Evolutionary conservation across 2,113 vertebrate genomes (phyloP), one percentile per base, ranked within the genome.

Genomic region (Chrysemys picta): DNA sequence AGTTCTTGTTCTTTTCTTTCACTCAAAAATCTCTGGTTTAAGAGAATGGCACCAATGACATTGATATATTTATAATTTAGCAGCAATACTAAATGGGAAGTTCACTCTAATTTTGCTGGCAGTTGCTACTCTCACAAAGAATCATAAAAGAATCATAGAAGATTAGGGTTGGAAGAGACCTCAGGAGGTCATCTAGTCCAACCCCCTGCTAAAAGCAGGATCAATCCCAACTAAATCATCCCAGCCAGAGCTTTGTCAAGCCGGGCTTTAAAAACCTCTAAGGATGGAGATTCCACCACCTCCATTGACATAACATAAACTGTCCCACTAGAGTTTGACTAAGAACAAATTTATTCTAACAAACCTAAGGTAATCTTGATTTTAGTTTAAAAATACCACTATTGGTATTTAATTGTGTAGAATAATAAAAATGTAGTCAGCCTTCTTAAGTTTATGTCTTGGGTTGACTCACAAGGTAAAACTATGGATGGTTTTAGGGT

Each of bases 381-480:
- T 98, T 97, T 94, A 54, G 87, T 94, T 97, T 97, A 97, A 88
- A 98, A 97, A 96, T 96, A 94, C 72, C 82, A 88, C 10, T 38
- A 4, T 75, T 4, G 25, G 35, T 90, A 96, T 93, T 94, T 97
- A 93, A 94, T 89, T 97, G 88, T 84, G n/a, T 25, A 96, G 87
- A 56, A 82, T 82, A 96, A 93, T 92, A 94, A 97, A 95, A 69
- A 96, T 84, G 38, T 29, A 93, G 85, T 56, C 59, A 94, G 84
- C 57, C 88, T 81, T 93, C 45, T 53, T 8, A 91, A 79, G 19
- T 82, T 97, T 97, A 79, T 87, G 56, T 93, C 83, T 97, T 96
- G 84, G 85, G 54, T 92, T 92, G 87, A 87, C 42, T 94, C 54
- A 62, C 83, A 95, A 96, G 45, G 80, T 97, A 96, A 98, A 95